Conservation (phyloP, 2,888 invertebrate species). For the Parnassius smintheus region DNA sequence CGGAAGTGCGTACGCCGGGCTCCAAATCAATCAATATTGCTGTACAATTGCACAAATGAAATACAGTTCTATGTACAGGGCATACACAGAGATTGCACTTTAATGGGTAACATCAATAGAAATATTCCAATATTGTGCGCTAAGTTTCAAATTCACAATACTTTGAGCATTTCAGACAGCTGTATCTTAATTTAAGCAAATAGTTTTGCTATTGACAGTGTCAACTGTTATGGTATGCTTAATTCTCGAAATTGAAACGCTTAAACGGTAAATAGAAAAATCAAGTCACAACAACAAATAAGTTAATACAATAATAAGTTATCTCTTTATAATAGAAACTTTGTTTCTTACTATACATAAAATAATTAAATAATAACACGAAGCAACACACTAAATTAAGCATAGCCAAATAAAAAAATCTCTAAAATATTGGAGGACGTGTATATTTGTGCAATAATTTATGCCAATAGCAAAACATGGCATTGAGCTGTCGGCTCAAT, state of each 20-base stretch:
- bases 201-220: constrained; percentile 80
- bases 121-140: constrained; percentile 77
- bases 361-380: constrained; percentile 75
- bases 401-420: constrained; percentile 69
- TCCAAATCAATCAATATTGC: constrained; percentile 45
- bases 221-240: constrained; percentile 53
- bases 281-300: constrained; percentile 77
- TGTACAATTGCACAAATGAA: constrained; percentile 70
- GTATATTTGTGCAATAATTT: constrained; percentile 59
- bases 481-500: constrained; percentile 75
- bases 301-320: constrained; percentile 70
- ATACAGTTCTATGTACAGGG: constrained; percentile 67
- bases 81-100: constrained; percentile 71
- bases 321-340: constrained; percentile 75
- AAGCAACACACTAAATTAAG: constrained; percentile 79
- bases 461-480: constrained; percentile 80
- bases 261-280: constrained; percentile 55
- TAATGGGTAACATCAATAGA: constrained; percentile 73
- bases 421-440: constrained; percentile 73
- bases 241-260: constrained; percentile 48
- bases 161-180: constrained; percentile 78
- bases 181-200: constrained; percentile 70
- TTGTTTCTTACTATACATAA: constrained; percentile 74
- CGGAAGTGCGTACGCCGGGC: constrained; percentile 6
- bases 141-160: constrained; percentile 77